Evolutionary conservation across 2,113 vertebrate genomes (phyloP).

Genomic region (Solea solea): DNA sequence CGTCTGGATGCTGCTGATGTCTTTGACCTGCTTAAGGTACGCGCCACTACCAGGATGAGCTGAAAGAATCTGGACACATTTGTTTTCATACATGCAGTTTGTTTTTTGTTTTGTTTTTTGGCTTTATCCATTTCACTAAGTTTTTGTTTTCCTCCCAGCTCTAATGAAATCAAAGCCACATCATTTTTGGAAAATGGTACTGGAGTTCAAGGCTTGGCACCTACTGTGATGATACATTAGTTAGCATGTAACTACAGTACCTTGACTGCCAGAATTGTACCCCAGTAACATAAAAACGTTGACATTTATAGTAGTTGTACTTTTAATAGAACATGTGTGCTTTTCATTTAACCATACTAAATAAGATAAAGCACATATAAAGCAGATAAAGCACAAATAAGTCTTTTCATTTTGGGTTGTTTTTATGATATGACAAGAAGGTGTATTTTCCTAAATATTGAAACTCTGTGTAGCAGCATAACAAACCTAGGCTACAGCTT

Average conservation of each 20-base stretch:
- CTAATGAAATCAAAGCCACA: not conserved
- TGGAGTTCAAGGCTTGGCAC: not conserved
- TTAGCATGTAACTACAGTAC: not conserved
- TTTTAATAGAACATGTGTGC: no score
- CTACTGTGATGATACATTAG: not conserved
- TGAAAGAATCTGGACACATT: not conserved
- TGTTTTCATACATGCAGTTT: not conserved
- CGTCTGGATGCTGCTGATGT: slow-evolving; percentile 96
- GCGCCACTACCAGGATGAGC: not conserved
- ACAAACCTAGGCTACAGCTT: not conserved
- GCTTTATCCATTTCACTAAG: not conserved
- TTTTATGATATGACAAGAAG: no score
- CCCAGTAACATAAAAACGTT: not conserved
- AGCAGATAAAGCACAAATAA: no score
- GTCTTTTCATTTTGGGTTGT: no score
- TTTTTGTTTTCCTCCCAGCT: not conserved
- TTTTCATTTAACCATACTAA: no score
- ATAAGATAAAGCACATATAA: no score
- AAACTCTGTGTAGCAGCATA: not conserved
- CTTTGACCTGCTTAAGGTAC: slow-evolving; percentile 96
- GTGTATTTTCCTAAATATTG: no score
- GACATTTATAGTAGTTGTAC: not conserved
- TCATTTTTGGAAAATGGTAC: not conserved
- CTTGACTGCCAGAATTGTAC: no score
- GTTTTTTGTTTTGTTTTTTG: not conserved